Conservation (phyloP, 2,113 vertebrate species). For the Myodes glareolus region DNA sequence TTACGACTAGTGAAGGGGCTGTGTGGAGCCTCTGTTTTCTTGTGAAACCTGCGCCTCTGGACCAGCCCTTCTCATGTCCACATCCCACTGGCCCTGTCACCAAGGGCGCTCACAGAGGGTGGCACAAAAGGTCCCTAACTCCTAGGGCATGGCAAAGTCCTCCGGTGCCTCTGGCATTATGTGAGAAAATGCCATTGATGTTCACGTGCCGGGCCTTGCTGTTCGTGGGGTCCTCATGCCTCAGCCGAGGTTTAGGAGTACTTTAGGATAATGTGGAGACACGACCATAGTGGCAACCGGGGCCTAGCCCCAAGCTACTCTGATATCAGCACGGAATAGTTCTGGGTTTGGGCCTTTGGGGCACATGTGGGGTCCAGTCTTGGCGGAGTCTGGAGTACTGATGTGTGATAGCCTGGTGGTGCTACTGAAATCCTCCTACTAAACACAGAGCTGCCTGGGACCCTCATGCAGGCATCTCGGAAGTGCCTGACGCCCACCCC, state of each 20-base stretch:
- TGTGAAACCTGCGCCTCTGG: not conserved
- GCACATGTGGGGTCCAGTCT: not conserved
- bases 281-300: not conserved
- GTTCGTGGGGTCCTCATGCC: not conserved
- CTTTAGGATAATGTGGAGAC: not conserved
- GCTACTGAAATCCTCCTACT: not conserved
- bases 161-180: not conserved
- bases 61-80: not conserved
- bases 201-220: not conserved
- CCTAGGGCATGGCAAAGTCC: not conserved
- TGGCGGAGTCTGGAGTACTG: not conserved
- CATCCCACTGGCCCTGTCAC: not conserved
- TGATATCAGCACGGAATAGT: not conserved
- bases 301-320: not conserved
- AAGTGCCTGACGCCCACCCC: too few species aligned
- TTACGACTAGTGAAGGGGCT: not conserved
- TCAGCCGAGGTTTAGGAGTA: not conserved
- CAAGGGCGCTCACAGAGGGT: not conserved
- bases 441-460: not conserved
- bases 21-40: not conserved
- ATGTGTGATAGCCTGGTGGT: not conserved
- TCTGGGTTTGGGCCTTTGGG: not conserved
- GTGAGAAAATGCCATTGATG: rapidly evolving
- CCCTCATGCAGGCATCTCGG: not conserved
- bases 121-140: not conserved